Base-by-base conservation (phyloP, 2,888 invertebrate genomes). In the Achlya flavicornis region DNA sequence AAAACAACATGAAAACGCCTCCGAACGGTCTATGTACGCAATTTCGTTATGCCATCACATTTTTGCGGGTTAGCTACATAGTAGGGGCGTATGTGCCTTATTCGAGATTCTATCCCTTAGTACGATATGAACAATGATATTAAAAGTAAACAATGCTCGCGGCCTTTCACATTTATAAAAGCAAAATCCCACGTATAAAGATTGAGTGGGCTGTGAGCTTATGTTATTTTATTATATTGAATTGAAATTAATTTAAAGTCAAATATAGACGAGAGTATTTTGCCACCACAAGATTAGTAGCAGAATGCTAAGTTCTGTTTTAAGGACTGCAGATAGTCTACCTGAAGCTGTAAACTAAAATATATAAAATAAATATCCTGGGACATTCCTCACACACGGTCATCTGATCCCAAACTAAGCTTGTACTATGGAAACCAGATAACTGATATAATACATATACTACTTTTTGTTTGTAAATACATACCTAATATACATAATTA, bases 131-230 rank as follows among this genome's bases (percentile, higher is more conserved):
- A 72, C 72, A 77, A 70, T 74, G 74, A 77, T 81, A 83, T 83
- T 83, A 83, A 81, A 83, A 75, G 82, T 71, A 81, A 83, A 83
- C 82, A 83, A 76, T 70, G 76, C 80, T 74, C 66, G 65, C 69
- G 73, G 78, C 72, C 69, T 73, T 76, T 80, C 70, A 66, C 70
- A 73, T 76, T 76, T 78, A 68, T 70, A 66, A 70, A 73, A 73
- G 67, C 70, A 71, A 69, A 26, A 74, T 53, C 10, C 53, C 19
- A 19, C 53, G 53, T 53, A 46, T 7, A 53, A n/a, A 53, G 53
- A 19, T n/a, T 19, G n/a, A 3, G 16, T n/a, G n/a, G n/a, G 46
- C 4, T 10, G 53, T 8, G 16, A 48, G 16, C 0, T 16, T 16
- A 48, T 48, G 4, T 53, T 19, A 19, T 53, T 16, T 16, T n/a